Evolutionary conservation across 2,888 invertebrate species (phyloP), one percentile per base, ranked within the genome.

Genomic region (Dascillus cervinus): DNA sequence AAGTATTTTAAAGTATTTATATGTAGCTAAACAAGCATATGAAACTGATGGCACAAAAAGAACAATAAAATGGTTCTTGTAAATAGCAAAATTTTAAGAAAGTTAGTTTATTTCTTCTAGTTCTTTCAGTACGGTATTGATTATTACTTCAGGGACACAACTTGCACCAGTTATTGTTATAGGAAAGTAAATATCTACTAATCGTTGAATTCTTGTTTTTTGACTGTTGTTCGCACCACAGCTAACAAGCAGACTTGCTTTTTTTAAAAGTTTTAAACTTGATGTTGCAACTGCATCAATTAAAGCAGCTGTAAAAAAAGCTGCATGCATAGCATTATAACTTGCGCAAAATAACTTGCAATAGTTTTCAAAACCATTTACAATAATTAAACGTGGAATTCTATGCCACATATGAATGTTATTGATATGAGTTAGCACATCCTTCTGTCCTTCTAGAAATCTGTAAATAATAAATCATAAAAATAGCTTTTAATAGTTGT

Each of bases 331-430:
- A 26, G 49, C 23, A 26, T 45, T 35, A 17, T 46, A 50, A 11
- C 44, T 34, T 6, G 36, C 33, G 10, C 32, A 20, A 11, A 29
- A 12, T 10, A 49, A 35, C 11, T 43, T 39, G 24, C 49, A 55
- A 41, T 60, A 64, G 10, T 41, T 39, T 25, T 62, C 56, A 29
- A 60, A 49, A 13, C 48, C 44, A 13, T 50, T 49, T 10, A 62
- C 9, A 13, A 64, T 48, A 17, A 63, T 46, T n/a, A 60, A 35
- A 12, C 44, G 46, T 5, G 63, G 60, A 13, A 50, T 30, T 43
- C 53, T 49, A 11, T 50, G 50, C 56, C 60, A 61, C 11, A 53
- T 35, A 34, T 64, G 63, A 9, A 58, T 46, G 3, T 52, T 44
- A 37, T 56, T 57, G 10, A 64, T 37, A 29, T 62, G 58, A 15